A percentile compares a stretch with the other conserved stretches of the same genome.
Evolutionary conservation across 2,888 invertebrate genomes (phyloP).

Genomic region (Liopterus haemorrhoidalis): DNA sequence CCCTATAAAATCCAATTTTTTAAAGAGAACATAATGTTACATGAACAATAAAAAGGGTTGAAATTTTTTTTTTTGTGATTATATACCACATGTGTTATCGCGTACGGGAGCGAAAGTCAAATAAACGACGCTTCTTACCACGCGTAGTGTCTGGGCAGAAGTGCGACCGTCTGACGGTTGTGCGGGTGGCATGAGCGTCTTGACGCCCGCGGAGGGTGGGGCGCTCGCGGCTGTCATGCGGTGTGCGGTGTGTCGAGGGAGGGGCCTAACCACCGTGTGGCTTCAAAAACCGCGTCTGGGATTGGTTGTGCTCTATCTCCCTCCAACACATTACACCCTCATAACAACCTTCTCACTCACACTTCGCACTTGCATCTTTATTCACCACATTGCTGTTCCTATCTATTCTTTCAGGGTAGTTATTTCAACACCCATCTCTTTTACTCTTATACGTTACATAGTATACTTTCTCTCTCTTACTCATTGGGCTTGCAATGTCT

Average conservation of each 20-base stretch:
- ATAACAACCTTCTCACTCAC: conserved; percentile 3
- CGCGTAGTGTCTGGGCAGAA: too few relatives aligned
- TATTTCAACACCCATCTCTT: conserved; percentile 27
- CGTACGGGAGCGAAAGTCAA: too few relatives aligned
- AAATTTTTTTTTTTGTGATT: too few relatives aligned
- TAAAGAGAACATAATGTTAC: too few relatives aligned
- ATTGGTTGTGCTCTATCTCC: conserved; percentile 44
- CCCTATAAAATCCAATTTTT: too few relatives aligned
- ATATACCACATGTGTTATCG: too few relatives aligned
- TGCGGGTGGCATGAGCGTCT: neutral
- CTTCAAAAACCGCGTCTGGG: conserved; percentile 49
- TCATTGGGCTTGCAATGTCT: conserved; percentile 19
- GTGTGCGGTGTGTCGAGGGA: conserved; percentile 47
- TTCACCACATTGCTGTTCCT: conserved; percentile 17
- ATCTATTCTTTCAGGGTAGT: conserved; percentile 38
- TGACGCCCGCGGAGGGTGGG: conserved; percentile 27
- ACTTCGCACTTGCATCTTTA: conserved; percentile 20
- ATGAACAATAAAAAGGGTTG: too few relatives aligned
- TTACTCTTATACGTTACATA: conserved; percentile 27
- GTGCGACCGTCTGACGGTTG: neutral
- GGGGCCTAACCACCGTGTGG: conserved; percentile 47
- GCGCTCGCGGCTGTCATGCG: conserved; percentile 40
- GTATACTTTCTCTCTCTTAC: conserved; percentile 30
- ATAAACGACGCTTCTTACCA: too few relatives aligned
- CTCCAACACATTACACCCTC: conserved; percentile 31